Evolutionary conservation across 2,113 vertebrate species (phyloP).

Genomic region (Solenodon paradoxus): DNA sequence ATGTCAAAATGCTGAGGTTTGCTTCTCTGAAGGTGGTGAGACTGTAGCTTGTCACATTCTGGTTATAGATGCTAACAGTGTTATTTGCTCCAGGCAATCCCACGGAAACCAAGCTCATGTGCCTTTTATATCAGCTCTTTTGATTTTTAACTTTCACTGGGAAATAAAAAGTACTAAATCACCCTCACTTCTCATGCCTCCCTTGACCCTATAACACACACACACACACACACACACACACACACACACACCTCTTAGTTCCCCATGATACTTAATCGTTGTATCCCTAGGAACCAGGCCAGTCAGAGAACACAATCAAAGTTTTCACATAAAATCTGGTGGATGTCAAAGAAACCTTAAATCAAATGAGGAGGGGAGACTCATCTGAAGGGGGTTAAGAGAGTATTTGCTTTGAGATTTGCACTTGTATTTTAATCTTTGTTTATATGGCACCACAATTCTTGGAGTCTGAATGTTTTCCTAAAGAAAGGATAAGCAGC

Average conservation of each 20-base stretch:
- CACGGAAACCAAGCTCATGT: background rate
- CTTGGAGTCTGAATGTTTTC: background rate
- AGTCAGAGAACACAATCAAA: background rate
- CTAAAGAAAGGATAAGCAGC: background rate
- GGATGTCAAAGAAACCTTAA: background rate
- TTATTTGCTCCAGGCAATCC: background rate
- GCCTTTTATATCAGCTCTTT: background rate
- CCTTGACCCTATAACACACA: background rate
- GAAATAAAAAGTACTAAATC: conserved; percentile 21
- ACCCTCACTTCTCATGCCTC: background rate
- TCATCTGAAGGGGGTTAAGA: background rate
- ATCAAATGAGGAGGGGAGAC: background rate
- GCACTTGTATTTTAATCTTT: background rate
- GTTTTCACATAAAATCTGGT: background rate
- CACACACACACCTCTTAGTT: background rate
- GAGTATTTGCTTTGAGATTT: background rate
- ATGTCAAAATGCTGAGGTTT: background rate
- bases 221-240: no score
- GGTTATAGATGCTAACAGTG: background rate
- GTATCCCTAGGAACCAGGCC: background rate
- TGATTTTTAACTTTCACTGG: background rate
- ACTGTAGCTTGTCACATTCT: background rate
- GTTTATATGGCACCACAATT: background rate
- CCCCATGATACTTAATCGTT: background rate
- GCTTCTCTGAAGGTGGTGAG: background rate